phyloP scores from a whole-genome alignment of 37 sponge, comb jelly and placozoan genomes.

The Crambe crambe region DNA sequence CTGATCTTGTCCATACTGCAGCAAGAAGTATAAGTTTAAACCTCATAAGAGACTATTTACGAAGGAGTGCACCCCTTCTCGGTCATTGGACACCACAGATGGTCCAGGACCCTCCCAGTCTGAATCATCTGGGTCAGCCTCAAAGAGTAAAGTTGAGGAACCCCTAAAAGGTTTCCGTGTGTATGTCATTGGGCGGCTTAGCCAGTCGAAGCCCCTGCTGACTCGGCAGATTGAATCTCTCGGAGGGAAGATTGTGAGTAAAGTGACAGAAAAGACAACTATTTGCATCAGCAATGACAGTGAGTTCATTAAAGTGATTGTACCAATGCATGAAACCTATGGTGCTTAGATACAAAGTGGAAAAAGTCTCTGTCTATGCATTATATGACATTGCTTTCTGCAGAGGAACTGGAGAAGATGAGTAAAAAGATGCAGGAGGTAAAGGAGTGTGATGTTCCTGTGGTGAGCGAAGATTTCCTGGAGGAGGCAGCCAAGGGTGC shows the following conservation, averaged over 20 bases:
- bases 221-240: conserved; percentile 37
- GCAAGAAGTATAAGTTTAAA: conserved; percentile 65
- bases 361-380: neutral
- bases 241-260: conserved; percentile 68
- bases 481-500: conserved; percentile 64
- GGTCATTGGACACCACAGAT: conserved; percentile 19
- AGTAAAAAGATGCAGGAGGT: conserved; percentile 73
- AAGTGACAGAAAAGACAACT: conserved; percentile 40
- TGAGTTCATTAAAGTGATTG: neutral
- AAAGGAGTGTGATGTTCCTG: conserved; percentile 67
- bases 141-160: neutral
- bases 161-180: conserved; percentile 75
- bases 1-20: conserved; percentile 1
- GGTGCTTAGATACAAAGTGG: neutral
- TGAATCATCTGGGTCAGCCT: neutral
- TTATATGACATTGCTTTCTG: neutral
- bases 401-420: conserved; percentile 76
- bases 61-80: conserved; percentile 28
- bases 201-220: conserved; percentile 46
- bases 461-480: conserved; percentile 70
- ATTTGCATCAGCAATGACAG: conserved; percentile 75
- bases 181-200: conserved; percentile 70
- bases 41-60: conserved; percentile 46
- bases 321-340: neutral
- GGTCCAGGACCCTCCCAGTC: conserved; percentile 16